Evolutionary conservation across 2,113 vertebrate genomes (phyloP).

Genomic region (Notiomystis cincta): DNA sequence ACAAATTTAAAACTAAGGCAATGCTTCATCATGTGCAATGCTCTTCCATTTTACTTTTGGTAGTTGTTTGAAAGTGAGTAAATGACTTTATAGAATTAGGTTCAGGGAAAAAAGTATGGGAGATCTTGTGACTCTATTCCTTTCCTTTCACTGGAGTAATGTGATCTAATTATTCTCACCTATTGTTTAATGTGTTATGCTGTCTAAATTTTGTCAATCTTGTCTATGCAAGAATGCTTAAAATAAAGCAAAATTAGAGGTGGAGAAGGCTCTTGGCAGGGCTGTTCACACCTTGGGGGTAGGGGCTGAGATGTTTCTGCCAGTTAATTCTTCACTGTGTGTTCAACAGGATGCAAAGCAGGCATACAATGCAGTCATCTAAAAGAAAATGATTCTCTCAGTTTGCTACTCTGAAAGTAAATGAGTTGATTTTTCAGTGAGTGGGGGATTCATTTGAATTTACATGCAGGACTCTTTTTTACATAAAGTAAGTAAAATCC

Average conservation of each 20-base stretch:
- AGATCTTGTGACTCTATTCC: neutral
- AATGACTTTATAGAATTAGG: neutral
- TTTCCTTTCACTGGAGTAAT: neutral
- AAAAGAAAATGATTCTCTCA: neutral
- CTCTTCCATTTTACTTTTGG: neutral
- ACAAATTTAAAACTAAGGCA: neutral
- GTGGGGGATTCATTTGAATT: neutral
- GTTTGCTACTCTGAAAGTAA: slow-evolving; percentile 10
- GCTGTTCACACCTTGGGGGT: neutral
- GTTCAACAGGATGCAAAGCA: neutral
- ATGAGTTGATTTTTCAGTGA: slow-evolving; percentile 1
- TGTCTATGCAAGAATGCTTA: neutral
- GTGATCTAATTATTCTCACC: neutral
- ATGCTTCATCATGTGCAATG: neutral
- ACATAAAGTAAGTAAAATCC: neutral
- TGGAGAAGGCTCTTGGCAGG: neutral
- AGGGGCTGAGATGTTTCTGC: neutral
- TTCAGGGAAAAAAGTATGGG: neutral
- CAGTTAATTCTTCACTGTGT: neutral
- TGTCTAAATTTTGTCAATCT: neutral
- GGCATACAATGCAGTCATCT: neutral
- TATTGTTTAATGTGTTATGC: neutral
- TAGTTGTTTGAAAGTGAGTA: neutral
- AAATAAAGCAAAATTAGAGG: neutral
- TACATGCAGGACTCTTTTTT: neutral